phyloP scores from a whole-genome alignment of 2,113 vertebrate species.

The Sterna hirundo region DNA sequence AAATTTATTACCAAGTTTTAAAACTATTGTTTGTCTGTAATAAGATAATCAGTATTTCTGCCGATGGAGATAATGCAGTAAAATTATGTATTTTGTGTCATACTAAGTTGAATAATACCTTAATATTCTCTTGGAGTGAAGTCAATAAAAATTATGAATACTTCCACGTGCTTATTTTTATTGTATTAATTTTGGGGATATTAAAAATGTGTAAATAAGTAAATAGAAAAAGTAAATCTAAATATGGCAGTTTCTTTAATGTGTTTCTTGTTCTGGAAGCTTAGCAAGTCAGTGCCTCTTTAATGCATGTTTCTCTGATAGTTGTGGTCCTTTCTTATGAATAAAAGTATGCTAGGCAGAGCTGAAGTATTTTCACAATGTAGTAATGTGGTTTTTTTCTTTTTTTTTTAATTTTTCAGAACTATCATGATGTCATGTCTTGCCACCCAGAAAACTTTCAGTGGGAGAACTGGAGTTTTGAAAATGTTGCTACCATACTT shows the following conservation, averaged over 20 bases:
- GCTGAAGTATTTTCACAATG: background rate
- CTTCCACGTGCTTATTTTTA: background rate
- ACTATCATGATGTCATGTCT: constrained; percentile 91
- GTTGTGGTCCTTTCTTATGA: background rate
- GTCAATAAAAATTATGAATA: background rate
- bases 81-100: background rate
- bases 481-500: constrained; percentile 84
- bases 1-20: background rate
- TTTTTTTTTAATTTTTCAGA: constrained; percentile 74
- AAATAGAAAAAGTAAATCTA: background rate
- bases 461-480: constrained; percentile 93
- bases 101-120: background rate
- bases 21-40: background rate
- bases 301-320: background rate
- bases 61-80: background rate
- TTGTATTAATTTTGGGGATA: background rate
- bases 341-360: background rate
- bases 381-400: background rate
- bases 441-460: constrained; percentile 87
- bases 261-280: background rate
- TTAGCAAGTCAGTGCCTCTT: rapidly evolving
- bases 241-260: background rate
- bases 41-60: background rate
- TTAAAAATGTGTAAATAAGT: background rate
- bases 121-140: background rate